Conservation (phyloP, 2,888 invertebrate species). For the Incurvaria masculella region DNA sequence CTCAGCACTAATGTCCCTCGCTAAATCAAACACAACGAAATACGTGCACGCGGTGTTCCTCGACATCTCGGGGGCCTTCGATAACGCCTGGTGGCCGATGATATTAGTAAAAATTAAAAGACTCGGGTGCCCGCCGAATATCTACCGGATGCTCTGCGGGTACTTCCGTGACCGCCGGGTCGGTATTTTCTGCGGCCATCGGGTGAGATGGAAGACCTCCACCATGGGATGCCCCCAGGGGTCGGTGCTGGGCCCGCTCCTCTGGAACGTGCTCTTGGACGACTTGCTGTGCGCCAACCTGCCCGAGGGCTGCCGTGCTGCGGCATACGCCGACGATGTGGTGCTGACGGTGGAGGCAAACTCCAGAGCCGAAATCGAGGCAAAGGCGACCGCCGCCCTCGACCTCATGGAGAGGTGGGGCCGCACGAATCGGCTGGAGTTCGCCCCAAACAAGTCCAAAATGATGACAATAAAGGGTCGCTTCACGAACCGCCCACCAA, state of each 20-base stretch:
- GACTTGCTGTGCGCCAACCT: conserved; percentile 5
- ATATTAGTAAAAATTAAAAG: conserved; percentile 14
- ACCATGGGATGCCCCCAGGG: conserved; percentile 18
- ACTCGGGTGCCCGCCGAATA: conserved; percentile 8
- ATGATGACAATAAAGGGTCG: conserved; percentile 14
- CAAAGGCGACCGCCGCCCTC: conserved; percentile 4
- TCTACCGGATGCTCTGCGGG: conserved; percentile 5
- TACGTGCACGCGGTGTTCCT: conserved; percentile 17
- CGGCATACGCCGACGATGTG: conserved; percentile 11
- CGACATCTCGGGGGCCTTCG: conserved; percentile 24
- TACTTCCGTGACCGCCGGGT: conserved; percentile 8
- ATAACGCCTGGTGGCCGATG: conserved; percentile 21
- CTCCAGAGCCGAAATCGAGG: conserved; percentile 12
- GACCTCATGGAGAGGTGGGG: conserved; percentile 10
- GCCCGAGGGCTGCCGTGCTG: not conserved
- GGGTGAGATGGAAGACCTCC: not conserved
- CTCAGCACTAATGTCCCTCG: not conserved
- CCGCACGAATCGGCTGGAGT: conserved; percentile 13
- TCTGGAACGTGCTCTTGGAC: conserved; percentile 15
- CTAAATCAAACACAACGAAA: not conserved
- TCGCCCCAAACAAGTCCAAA: conserved; percentile 16
- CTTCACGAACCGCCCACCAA: not conserved
- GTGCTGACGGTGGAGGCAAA: conserved; percentile 16
- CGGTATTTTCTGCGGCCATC: not conserved
- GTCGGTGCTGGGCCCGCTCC: conserved; percentile 14